Evolutionary conservation across 1,140 invertebrate genomes (phyloP), one percentile per base, ranked within the genome.

Genomic region (Pseudachorutes palmiensis): DNA sequence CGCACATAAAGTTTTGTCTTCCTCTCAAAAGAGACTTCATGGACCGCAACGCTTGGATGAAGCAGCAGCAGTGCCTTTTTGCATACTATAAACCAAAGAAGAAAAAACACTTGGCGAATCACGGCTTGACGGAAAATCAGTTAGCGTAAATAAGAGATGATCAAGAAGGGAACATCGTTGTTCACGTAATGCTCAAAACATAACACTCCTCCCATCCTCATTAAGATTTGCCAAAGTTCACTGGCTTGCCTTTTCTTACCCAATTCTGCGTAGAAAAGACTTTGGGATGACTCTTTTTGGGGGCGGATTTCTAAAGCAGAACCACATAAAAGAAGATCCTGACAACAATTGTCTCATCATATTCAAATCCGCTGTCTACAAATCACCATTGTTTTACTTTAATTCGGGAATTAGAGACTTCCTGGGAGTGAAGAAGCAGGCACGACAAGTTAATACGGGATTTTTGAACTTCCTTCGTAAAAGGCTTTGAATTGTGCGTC

Each of bases 51-150:
- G 69, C 55, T 36, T 66, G 65, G 31, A 48, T 36, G 62, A 64
- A 58, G 31, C 55, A 41, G 67, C 59, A 69, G 58, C n/a, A n/a
- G n/a, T n/a, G n/a, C n/a, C n/a, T n/a, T n/a, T n/a, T n/a, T n/a
- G n/a, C n/a, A n/a, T n/a, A n/a, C n/a, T n/a, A 66, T 70, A 64
- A 67, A 63, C 59, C 31, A 58, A 70, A 70, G 61, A 41, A 9
- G 19, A 41, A 41, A 41, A 41, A 41, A 41, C 5, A 41, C 36
- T 41, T n/a, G n/a, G n/a, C n/a, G n/a, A n/a, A 12, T 45, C 36
- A 45, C 36, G 36, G 36, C 19, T 70, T 70, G 65, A 67, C 62
- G 63, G 66, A 24, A 63, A 70, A 70, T 70, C 69, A 70, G 66
- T 61, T 5, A 62, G 69, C 69, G 69, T 67, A 67, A 67, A 67